phyloP scores from a whole-genome alignment of 2,888 invertebrate genomes.

The Oxyteleia sp. region DNA sequence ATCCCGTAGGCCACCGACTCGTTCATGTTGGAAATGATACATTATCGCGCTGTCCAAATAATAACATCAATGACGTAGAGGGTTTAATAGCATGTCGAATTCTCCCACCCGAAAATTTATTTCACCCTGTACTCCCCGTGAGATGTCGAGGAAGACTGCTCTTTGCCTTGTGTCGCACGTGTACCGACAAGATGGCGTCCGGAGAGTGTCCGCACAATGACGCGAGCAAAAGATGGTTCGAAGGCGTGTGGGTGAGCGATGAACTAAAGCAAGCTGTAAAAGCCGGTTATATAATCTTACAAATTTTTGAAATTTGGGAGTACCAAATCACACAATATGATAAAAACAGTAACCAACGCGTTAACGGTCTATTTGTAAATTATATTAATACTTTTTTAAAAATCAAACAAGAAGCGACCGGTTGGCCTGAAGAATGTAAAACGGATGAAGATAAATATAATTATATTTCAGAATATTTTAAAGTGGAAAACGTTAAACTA shows the following conservation, averaged over 20 bases:
- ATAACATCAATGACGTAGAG: no score
- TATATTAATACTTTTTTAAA: slow-evolving; percentile 65
- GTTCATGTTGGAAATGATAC: not conserved
- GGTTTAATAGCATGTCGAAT: slow-evolving; percentile 76
- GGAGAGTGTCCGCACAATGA: no score
- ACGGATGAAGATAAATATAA: slow-evolving; percentile 29
- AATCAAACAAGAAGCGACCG: slow-evolving; percentile 45
- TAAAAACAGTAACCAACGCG: not conserved
- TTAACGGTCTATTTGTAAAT: slow-evolving; percentile 35
- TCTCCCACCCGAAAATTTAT: slow-evolving; percentile 72
- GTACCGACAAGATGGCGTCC: no score
- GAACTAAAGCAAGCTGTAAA: no score
- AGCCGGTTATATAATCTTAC: no score
- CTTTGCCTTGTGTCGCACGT: no score
- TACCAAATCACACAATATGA: slow-evolving; percentile 77
- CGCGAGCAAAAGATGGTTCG: no score
- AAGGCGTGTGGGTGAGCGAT: no score
- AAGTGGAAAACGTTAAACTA: slow-evolving; percentile 22
- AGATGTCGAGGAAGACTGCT: no score
- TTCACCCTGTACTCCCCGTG: slow-evolving; percentile 31
- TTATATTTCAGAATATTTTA: slow-evolving; percentile 37
- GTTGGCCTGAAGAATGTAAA: slow-evolving; percentile 38
- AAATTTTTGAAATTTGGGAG: slow-evolving; percentile 83
- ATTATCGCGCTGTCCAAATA: no score
- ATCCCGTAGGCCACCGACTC: not conserved